These are phyloP conservation scores for Spondyliosoma cantharus DNA, from an alignment of 2,797 vertebrate species.

Conservation along the genomic window DNA sequence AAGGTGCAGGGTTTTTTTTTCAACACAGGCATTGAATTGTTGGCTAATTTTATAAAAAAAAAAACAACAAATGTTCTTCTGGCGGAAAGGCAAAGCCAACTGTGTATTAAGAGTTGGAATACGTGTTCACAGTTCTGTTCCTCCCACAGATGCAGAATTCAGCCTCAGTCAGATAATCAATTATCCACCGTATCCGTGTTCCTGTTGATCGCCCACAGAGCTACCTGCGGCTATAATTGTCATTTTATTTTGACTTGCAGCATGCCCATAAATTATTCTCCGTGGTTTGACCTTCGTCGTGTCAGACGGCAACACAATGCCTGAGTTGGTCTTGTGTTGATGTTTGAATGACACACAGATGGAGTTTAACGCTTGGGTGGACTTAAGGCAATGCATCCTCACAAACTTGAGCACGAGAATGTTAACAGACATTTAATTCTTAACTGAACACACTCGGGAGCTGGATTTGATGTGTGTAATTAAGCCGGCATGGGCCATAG, in stretches of 20 bases:
- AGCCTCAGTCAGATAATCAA: constrained; percentile 44
- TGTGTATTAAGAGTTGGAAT: not conserved
- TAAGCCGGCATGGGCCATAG: not conserved
- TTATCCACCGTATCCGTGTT: constrained; percentile 32
- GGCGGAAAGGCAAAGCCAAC: not conserved
- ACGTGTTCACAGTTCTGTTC: not conserved
- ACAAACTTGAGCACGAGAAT: not conserved
- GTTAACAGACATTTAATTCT: constrained; percentile 22
- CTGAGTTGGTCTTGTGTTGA: constrained; percentile 9
- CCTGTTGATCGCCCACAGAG: constrained; percentile 35
- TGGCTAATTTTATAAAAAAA: not conserved
- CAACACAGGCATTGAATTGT: not conserved
- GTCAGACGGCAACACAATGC: constrained; percentile 5
- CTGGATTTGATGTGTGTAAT: constrained; percentile 32
- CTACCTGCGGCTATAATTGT: constrained; percentile 54
- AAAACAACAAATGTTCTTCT: not conserved
- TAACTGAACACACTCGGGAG: not conserved
- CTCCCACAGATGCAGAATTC: constrained; percentile 12
- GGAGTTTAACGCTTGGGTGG: not conserved
- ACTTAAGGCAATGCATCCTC: not conserved
- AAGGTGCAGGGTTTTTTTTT: not conserved
- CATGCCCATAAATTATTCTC: constrained; percentile 35
- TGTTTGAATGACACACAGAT: constrained; percentile 8
- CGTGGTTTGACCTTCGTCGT: constrained; percentile 42
- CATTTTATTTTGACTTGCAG: constrained; percentile 43